phyloP scores from a whole-genome alignment of 1,140 invertebrate genomes.

The Tribolium castaneum region DNA sequence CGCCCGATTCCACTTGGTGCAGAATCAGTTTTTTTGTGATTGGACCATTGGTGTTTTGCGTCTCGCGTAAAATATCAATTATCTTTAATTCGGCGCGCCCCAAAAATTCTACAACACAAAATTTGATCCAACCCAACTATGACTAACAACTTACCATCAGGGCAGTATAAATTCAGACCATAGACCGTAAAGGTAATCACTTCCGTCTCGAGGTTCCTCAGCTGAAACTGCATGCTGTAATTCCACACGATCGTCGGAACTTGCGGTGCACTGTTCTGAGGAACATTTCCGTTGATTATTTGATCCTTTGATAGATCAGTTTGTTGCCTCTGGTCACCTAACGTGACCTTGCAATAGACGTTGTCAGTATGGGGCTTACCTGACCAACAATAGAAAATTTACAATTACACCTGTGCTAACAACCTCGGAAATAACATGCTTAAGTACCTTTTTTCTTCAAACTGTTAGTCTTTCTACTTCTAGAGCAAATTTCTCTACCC shows the following conservation, averaged over 20 bases:
- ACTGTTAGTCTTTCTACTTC: constrained; percentile 42
- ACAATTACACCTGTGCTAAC: background rate
- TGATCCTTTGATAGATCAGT: constrained; percentile 73
- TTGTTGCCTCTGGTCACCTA: constrained; percentile 81
- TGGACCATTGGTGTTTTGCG: constrained; percentile 73
- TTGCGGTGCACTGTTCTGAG: constrained; percentile 60
- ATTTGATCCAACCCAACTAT: background rate
- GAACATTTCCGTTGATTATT: constrained; percentile 62
- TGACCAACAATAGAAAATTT: constrained; percentile 25
- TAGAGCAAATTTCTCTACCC: constrained; percentile 54
- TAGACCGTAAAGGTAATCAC: constrained; percentile 83
- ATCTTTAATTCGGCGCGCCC: constrained; percentile 81
- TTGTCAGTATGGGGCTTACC: constrained; percentile 65
- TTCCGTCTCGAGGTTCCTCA: constrained; percentile 79
- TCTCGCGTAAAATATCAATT: constrained; percentile 74
- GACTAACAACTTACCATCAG: constrained; percentile 73
- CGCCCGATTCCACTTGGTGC: constrained; percentile 78
- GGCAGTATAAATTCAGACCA: constrained; percentile 81
- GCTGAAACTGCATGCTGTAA: constrained; percentile 85
- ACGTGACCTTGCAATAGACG: constrained; percentile 82
- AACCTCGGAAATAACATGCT: background rate
- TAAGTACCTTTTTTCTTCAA: constrained; percentile 53
- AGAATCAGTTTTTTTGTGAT: constrained; percentile 76
- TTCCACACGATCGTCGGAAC: constrained; percentile 77
- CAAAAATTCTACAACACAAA: constrained; percentile 73